Evolutionary conservation across 2,888 invertebrate species (phyloP).

Genomic region (Thymelicus sylvestris): DNA sequence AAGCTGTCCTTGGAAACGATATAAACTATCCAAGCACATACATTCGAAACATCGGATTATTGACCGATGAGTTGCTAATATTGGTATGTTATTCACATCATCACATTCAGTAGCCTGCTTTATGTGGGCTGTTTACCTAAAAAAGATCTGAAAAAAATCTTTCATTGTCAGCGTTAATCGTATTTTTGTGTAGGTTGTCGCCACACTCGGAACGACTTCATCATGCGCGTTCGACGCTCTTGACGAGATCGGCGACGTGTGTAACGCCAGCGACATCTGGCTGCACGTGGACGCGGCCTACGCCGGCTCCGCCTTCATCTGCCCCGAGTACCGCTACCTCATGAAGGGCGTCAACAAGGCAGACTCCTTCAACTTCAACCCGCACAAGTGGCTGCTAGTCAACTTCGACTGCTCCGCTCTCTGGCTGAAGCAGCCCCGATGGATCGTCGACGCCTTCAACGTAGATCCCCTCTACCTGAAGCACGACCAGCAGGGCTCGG

Average conservation of each 20-base stretch:
- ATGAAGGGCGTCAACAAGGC: conserved; percentile 95
- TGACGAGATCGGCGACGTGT: conserved; percentile 96
- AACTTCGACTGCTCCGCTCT: conserved; percentile 99
- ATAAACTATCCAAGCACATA: no score
- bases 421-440: conserved; percentile 96
- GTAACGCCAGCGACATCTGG: conserved; percentile 92
- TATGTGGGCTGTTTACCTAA: no score
- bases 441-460: conserved; percentile 97
- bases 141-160: no score
- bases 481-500: conserved; percentile 95
- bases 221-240: conserved; percentile 97
- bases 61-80: no score
- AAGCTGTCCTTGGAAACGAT: no score
- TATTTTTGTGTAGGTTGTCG: conserved; percentile 86
- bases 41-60: no score
- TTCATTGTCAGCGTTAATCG: neutral
- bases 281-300: conserved; percentile 98
- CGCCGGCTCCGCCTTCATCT: conserved; percentile 98
- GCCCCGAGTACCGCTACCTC: conserved; percentile 96
- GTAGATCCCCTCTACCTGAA: conserved; percentile 98
- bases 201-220: conserved; percentile 97
- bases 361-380: conserved; percentile 99
- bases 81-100: no score
- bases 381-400: conserved; percentile 99
- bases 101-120: no score